Evolutionary conservation across 2,888 invertebrate genomes (phyloP).

Genomic region (Brassicogethes aeneus): DNA sequence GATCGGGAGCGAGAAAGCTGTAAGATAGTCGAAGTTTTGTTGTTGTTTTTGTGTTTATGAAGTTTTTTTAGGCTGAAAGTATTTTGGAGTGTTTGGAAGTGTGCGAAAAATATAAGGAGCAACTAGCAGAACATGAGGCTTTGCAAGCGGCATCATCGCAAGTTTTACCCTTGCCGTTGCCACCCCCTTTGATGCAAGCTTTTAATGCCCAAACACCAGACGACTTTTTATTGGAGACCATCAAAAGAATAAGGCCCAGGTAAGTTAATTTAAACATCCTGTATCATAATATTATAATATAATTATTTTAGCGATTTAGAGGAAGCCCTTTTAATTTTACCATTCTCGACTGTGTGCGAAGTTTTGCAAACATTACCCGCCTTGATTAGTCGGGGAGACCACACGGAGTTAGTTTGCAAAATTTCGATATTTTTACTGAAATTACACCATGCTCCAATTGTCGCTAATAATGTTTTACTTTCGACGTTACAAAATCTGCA

Average conservation of each 20-base stretch:
- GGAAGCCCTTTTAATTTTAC: slow-evolving; percentile 77
- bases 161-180: slow-evolving; percentile 43
- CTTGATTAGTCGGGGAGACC: slow-evolving; percentile 58
- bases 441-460: slow-evolving; percentile 71
- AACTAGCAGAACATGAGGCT: slow-evolving; percentile 45
- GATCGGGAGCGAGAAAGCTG: slow-evolving; percentile 76
- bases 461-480: slow-evolving; percentile 60
- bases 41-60: slow-evolving; percentile 3
- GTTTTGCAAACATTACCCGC: slow-evolving; percentile 63
- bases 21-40: slow-evolving; percentile 42
- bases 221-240: slow-evolving; percentile 72
- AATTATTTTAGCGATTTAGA: slow-evolving; percentile 70
- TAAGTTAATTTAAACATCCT: slow-evolving; percentile 32
- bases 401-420: slow-evolving; percentile 69
- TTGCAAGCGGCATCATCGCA: slow-evolving; percentile 33
- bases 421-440: slow-evolving; percentile 67
- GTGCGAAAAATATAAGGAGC: slow-evolving; percentile 52
- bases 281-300: background rate
- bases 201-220: slow-evolving; percentile 62
- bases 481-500: slow-evolving; percentile 57
- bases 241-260: slow-evolving; percentile 76
- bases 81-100: slow-evolving; percentile 86
- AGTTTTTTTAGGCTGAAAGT: slow-evolving; percentile 61
- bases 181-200: slow-evolving; percentile 77
- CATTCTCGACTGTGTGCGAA: slow-evolving; percentile 72